Evolutionary conservation across 2,888 invertebrate species (phyloP), one percentile per base, ranked within the genome.

Genomic region (Oscheius sp.): DNA sequence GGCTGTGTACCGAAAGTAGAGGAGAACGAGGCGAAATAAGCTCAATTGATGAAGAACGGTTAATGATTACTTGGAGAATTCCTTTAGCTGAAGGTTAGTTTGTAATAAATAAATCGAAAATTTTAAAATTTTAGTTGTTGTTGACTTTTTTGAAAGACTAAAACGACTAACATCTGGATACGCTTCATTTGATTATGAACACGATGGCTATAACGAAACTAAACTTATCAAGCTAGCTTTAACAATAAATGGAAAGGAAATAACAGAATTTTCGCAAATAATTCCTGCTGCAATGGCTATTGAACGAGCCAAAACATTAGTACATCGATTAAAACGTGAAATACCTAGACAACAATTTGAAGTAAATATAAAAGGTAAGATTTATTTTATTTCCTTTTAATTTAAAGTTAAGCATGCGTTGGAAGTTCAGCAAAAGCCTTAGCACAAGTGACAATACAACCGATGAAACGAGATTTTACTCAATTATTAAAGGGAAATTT

Each of bases 81-180:
- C 98, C 98, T 0, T 90, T 99, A 6, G 94, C 93, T 83, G 98
- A 99, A 63, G 73, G 72, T 75, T 29, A 25, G 35, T 56, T 7
- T 29, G 5, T 16, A 55, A 21, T 18, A 55, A 1, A 9, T n/a
- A 45, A 16, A 3, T 2, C n/a, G 12, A 29, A 9, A 64, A 18
- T 13, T 1, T 49, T 72, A n/a, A n/a, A n/a, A n/a, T n/a, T 66
- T 23, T 46, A 91, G 93, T 98, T 29, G 93, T 98, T 16, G 90
- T 96, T 9, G 96, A 98, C 89, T 98, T 99, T 89, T 96, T 96
- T 88, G 97, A 98, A 88, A 49, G 74, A 5, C 59, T 82, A n/a
- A 98, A 98, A 89, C 93, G 94, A 16, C 85, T 94, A 21, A 93
- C 94, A 2, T 96, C 96, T 0, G 98, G 98, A 41, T 98, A 95